These are phyloP conservation scores for Bergia sp. DNA, from an alignment of 92 coral and sea anemone species.

Conservation along the genomic window DNA sequence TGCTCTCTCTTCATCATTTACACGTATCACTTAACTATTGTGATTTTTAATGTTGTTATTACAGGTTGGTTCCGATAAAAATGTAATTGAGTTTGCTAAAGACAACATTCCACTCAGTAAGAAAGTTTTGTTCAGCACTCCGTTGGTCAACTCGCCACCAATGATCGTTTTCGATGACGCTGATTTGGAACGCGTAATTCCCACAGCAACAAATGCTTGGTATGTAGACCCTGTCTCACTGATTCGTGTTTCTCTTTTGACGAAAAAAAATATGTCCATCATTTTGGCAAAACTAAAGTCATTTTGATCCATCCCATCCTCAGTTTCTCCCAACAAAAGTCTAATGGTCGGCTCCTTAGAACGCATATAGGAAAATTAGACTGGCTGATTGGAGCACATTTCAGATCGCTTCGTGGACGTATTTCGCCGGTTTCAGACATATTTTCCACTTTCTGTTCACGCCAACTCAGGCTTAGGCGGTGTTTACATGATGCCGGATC, in stretches of 20 bases:
- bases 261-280: not conserved
- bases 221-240: not conserved
- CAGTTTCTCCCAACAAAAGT: no score
- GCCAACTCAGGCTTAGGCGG: no score
- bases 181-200: constrained; percentile 30
- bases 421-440: no score
- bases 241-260: not conserved
- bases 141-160: constrained; percentile 4
- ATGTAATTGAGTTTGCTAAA: not conserved
- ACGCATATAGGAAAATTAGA: no score
- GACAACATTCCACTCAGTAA: not conserved
- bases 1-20: no score
- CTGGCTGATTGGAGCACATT: no score
- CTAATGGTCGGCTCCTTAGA: no score
- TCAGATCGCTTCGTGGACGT: no score
- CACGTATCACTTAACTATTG: no score
- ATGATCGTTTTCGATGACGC: constrained; percentile 35
- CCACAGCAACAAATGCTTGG: constrained; percentile 36
- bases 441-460: no score
- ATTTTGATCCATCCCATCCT: no score
- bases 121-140: constrained; percentile 28
- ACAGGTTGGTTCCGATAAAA: constrained; percentile 25
- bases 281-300: not conserved
- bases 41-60: not conserved
- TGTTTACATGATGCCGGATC: no score